phyloP scores from a whole-genome alignment of 2,797 vertebrate genomes.

The Catostomus latipinnis region DNA sequence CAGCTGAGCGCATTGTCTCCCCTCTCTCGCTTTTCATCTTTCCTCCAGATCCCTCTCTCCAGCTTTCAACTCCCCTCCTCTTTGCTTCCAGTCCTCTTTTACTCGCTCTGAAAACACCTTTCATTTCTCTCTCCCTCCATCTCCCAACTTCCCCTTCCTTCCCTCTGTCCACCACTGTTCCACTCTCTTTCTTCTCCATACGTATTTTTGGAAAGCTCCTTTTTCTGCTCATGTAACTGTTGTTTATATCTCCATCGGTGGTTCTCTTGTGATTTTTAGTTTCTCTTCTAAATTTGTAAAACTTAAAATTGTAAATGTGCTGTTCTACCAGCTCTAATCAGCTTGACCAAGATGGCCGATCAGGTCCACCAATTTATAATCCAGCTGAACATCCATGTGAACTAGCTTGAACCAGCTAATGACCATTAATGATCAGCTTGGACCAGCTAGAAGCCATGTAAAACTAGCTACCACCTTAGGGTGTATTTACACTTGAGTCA shows the following conservation, averaged over 20 bases:
- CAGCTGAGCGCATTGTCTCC: constrained; percentile 82
- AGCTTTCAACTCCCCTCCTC: constrained; percentile 63
- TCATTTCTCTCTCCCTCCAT: constrained; percentile 49
- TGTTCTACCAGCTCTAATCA: too few relatives aligned
- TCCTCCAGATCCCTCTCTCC: constrained; percentile 58
- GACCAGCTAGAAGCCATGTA: neutral
- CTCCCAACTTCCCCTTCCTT: constrained; percentile 67
- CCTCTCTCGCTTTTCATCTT: constrained; percentile 76
- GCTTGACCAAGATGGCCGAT: too few relatives aligned
- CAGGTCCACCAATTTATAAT: too few relatives aligned
- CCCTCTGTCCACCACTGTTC: constrained; percentile 59
- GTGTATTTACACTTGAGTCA: too few relatives aligned
- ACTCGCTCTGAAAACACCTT: constrained; percentile 41
- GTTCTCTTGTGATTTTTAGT: neutral
- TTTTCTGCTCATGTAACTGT: neutral
- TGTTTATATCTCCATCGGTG: constrained; percentile 8
- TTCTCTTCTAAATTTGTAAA: neutral
- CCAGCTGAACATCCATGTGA: too few relatives aligned
- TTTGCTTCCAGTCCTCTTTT: constrained; percentile 25
- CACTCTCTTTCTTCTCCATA: constrained; percentile 28
- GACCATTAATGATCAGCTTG: neutral
- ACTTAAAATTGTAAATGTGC: neutral
- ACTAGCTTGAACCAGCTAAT: neutral
- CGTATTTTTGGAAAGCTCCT: constrained; percentile 33
- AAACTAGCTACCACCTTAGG: too few relatives aligned